phyloP scores from a whole-genome alignment of 1,140 invertebrate genomes.

The silkworm (Bombyx mori) region DNA sequence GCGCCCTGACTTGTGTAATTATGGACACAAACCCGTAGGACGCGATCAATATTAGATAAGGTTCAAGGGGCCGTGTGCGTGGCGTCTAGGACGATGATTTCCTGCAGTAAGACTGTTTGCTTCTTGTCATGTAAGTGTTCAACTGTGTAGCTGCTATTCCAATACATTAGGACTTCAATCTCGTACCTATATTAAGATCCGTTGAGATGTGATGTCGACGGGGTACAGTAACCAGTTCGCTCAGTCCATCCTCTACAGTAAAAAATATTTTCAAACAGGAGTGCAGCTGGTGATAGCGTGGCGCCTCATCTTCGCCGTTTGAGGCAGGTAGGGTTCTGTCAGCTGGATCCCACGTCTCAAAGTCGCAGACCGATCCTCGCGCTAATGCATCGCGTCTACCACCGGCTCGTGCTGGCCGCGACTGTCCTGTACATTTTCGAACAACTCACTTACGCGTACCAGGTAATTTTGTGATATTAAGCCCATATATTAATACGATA shows the following conservation, averaged over 20 bases:
- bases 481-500: background rate
- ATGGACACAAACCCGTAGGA: background rate
- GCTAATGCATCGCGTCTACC: slow-evolving; percentile 20
- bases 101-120: background rate
- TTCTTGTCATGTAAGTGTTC: background rate
- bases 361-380: background rate
- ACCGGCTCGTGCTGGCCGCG: slow-evolving; percentile 19
- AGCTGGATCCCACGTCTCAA: slow-evolving; percentile 3
- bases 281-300: slow-evolving; percentile 10
- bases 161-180: too few relatives aligned
- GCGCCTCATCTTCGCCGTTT: slow-evolving; percentile 18
- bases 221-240: background rate
- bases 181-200: too few relatives aligned
- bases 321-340: slow-evolving; percentile 21
- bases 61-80: background rate
- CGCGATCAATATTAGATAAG: background rate
- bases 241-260: background rate
- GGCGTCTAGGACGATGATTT: background rate
- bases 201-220: background rate
- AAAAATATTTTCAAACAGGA: background rate
- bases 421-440: slow-evolving; percentile 34
- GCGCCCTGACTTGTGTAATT: too few relatives aligned
- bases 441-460: slow-evolving; percentile 37
- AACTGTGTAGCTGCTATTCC: too few relatives aligned
- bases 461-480: slow-evolving; percentile 5